Conservation (phyloP, 2,888 invertebrate genomes). For the Thecocarcelia acutangulata region DNA sequence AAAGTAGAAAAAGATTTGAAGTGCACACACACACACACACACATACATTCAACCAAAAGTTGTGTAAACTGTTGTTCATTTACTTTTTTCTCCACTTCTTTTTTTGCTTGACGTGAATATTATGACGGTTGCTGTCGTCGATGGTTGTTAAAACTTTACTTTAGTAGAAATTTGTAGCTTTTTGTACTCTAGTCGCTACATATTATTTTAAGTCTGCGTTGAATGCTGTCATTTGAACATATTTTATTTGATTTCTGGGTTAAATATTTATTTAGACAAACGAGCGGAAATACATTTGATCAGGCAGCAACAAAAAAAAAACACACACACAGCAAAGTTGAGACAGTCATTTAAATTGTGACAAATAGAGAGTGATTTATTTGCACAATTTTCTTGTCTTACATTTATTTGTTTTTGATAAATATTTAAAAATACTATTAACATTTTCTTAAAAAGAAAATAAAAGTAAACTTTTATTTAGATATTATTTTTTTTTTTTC, state of each 20-base stretch:
- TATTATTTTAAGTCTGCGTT: background rate
- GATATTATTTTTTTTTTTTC: background rate
- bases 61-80: slow-evolving; percentile 18
- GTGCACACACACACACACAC: slow-evolving; percentile 34
- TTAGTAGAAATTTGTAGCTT: slow-evolving; percentile 31
- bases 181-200: background rate
- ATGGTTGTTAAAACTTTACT: slow-evolving; percentile 29
- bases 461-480: background rate
- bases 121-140: slow-evolving; percentile 58
- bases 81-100: slow-evolving; percentile 16
- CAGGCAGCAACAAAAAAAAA: slow-evolving; percentile 25
- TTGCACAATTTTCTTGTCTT: slow-evolving; percentile 49
- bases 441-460: background rate
- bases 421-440: background rate
- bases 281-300: slow-evolving; percentile 76
- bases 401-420: background rate
- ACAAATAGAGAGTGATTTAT: slow-evolving; percentile 65
- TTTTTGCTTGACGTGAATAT: slow-evolving; percentile 49
- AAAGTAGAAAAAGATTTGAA: slow-evolving; percentile 40
- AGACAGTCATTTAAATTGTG: slow-evolving; percentile 53
- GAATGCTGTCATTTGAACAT: slow-evolving; percentile 48
- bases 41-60: slow-evolving; percentile 14
- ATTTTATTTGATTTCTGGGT: slow-evolving; percentile 74
- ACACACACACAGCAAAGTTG: background rate
- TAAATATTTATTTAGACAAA: slow-evolving; percentile 78